Conservation (phyloP, 2,888 invertebrate genomes). For the Nephrotoma guestfalica region DNA sequence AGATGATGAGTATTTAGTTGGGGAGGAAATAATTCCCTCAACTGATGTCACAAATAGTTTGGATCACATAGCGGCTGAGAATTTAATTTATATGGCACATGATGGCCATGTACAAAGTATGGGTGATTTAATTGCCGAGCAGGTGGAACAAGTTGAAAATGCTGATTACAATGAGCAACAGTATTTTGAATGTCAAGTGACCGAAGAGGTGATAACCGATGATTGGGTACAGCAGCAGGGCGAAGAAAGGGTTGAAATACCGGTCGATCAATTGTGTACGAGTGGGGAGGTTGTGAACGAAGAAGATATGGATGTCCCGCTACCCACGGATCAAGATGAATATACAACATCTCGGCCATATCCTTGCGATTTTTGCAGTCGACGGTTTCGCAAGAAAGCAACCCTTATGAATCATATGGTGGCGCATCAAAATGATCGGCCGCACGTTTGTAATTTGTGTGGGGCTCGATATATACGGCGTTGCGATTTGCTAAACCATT, state of each 20-base stretch:
- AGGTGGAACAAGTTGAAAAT: conserved; percentile 17
- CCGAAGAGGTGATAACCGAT: conserved; percentile 69
- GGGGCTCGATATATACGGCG: conserved; percentile 67
- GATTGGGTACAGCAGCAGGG: conserved; percentile 63
- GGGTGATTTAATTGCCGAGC: conserved; percentile 22
- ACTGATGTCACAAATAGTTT: conserved; percentile 16
- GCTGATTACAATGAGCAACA: conserved; percentile 18
- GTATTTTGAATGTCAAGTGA: conserved; percentile 46
- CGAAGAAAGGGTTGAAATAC: conserved; percentile 61
- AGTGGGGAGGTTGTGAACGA: conserved; percentile 33
- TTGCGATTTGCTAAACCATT: conserved; percentile 67
- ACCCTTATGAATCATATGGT: conserved; percentile 79
- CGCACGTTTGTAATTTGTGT: conserved; percentile 69
- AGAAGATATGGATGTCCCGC: conserved; percentile 57
- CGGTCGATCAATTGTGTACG: conserved; percentile 41
- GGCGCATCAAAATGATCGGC: conserved; percentile 69
- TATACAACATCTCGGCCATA: conserved; percentile 52
- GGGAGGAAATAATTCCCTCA: conserved; percentile 13
- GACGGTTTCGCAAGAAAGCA: conserved; percentile 68
- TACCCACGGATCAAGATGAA: conserved; percentile 69
- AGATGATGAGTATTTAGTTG: conserved; percentile 9
- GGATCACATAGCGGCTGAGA: conserved; percentile 49
- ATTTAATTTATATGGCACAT: conserved; percentile 44
- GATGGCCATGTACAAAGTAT: conserved; percentile 32
- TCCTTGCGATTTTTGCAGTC: conserved; percentile 76